Base-by-base conservation (phyloP, 92 coral and sea anemone genomes). In the Porites cylindrica region DNA sequence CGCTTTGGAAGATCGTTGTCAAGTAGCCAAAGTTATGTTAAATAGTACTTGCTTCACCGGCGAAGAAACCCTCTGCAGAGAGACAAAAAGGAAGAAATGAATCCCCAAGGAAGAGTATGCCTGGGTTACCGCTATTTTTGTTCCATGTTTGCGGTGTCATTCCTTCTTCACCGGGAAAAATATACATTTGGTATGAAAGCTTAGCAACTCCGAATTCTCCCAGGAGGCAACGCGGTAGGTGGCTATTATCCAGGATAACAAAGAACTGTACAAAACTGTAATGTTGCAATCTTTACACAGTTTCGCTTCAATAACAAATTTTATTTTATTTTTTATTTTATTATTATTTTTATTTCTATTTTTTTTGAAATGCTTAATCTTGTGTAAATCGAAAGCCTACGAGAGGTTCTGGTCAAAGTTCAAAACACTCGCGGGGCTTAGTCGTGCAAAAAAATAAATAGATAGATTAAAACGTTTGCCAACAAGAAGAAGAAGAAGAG, bases 211-310 rank as follows among this genome's bases (percentile, higher is more conserved):
- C 6, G 8, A 29, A 6, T 53, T 17, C 38, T 75, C 88, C 88
- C 88, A 84, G 26, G 82, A 76, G 81, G 73, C 88, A 74, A 51
- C 72, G 88, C 88, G 88, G 86, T 16, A 58, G 85, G 85, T 72
- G 85, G 64, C 61, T 19, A 18, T 70, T 70, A 72, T 78, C 51
- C 59, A 24, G 32, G 32, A 29, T 29, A 29, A 29, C 32, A 29
- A 29, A 29, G 32, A 29, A 29, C 32, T 29, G 47, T 38, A 38
- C 47, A 38, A 38, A 38, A 38, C 6, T 6, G 47, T 38, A 38
- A 38, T 38, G 47, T 38, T 3, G 47, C 47, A 38, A 38, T 38
- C 47, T 38, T 38, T 0, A 38, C 4, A 38, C 47, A 38, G 47
- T 38, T 38, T 38, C 47, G 47, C 47, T 38, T 38, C 47, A 38